phyloP scores from a whole-genome alignment of 2,888 invertebrate genomes.

The Aporophyla nigra region DNA sequence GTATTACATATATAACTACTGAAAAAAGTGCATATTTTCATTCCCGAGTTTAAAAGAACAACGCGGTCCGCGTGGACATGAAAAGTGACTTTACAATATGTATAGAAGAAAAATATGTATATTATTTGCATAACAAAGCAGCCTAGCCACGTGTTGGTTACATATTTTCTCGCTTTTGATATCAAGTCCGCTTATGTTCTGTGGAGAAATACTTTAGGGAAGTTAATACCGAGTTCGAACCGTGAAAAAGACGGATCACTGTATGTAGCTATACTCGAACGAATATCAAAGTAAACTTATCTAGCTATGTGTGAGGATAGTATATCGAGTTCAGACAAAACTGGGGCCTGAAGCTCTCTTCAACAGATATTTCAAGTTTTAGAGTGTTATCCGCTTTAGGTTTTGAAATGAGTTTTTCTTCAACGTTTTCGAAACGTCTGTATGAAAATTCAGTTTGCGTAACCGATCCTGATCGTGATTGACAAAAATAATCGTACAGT shows the following conservation, averaged over 20 bases:
- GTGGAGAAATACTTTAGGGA: constrained; percentile 28
- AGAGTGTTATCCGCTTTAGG: constrained; percentile 26
- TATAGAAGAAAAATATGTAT: constrained; percentile 2
- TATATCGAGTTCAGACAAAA: constrained; percentile 34
- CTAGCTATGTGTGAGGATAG: constrained; percentile 14
- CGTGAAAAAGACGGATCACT: constrained; percentile 47
- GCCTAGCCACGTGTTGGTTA: constrained; percentile 17
- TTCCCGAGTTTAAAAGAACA: background rate
- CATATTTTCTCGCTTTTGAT: constrained; percentile 31
- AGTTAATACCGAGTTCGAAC: constrained; percentile 41
- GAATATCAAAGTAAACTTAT: constrained; percentile 48
- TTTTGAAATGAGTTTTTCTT: constrained; percentile 22
- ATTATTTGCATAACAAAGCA: constrained; percentile 6
- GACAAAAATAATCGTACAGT: background rate
- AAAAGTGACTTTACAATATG: background rate
- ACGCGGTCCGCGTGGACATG: background rate
- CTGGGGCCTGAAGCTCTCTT: constrained; percentile 30
- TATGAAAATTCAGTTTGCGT: constrained; percentile 1
- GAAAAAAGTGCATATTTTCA: background rate
- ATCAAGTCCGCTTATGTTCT: constrained; percentile 22
- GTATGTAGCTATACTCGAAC: constrained; percentile 18
- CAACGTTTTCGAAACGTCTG: background rate
- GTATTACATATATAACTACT: background rate
- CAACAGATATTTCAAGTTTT: constrained; percentile 42
- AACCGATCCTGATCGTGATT: background rate